Evolutionary conservation across 2,797 vertebrate genomes (phyloP).

Genomic region (Onychomys arenicola): DNA sequence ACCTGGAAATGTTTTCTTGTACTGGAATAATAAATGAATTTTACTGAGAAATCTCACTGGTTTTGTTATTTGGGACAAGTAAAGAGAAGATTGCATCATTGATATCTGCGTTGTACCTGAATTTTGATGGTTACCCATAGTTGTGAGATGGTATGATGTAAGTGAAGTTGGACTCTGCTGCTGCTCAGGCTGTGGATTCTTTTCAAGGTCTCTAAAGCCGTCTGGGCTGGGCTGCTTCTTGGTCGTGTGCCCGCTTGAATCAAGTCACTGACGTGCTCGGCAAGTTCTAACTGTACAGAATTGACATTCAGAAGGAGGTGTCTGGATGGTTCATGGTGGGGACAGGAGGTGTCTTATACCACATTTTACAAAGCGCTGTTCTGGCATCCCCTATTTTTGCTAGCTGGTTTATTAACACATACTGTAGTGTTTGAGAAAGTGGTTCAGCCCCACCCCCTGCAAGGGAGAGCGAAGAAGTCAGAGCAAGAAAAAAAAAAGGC

Average conservation of each 20-base stretch:
- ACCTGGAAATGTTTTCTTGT: conserved; percentile 72
- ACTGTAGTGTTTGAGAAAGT: not conserved
- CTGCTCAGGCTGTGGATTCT: not conserved
- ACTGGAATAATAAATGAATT: conserved; percentile 72
- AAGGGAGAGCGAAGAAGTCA: not conserved
- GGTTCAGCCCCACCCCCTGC: not conserved
- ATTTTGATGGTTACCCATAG: not conserved
- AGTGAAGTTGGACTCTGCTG: not conserved
- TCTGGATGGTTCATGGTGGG: not conserved
- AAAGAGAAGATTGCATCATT: not conserved
- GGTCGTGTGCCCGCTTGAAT: not conserved
- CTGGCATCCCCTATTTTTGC: not conserved
- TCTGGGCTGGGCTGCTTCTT: conserved; percentile 23
- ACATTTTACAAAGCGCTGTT: not conserved
- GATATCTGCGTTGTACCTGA: not conserved
- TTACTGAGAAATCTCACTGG: conserved; percentile 32
- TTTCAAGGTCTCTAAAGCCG: not conserved
- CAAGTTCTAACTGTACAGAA: not conserved
- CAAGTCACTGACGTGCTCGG: not conserved
- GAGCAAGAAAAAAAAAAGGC: not conserved
- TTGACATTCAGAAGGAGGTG: not conserved
- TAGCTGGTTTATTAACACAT: not conserved
- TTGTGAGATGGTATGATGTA: not conserved
- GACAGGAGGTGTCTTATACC: not conserved
- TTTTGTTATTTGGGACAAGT: conserved; percentile 40